A percentile compares a stretch with the other conserved stretches of the same genome.
Conservation (phyloP, 2,113 vertebrate genomes). For the Montifringilla adamsi region DNA sequence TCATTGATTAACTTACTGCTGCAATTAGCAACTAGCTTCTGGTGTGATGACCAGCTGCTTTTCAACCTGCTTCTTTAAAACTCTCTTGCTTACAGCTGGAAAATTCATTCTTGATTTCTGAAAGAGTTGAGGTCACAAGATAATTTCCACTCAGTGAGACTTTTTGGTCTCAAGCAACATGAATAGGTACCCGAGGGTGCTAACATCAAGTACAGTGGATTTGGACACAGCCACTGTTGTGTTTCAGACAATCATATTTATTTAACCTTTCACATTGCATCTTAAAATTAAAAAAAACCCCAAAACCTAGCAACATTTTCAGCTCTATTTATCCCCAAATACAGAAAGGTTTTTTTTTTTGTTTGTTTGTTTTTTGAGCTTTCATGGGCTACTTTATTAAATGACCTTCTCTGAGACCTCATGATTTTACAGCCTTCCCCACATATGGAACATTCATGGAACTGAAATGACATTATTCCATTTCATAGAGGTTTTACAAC, state of each 20-base stretch:
- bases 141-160: not conserved
- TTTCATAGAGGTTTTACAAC: not conserved
- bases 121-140: not conserved
- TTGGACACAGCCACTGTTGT: not conserved
- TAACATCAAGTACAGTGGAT: not conserved
- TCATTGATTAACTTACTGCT: conserved; percentile 66
- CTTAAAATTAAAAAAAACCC: not conserved
- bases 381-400: not conserved
- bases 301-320: not conserved
- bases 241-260: not conserved
- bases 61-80: conserved; percentile 52
- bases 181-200: not conserved
- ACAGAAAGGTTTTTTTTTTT: not conserved
- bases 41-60: conserved; percentile 45
- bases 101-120: not conserved
- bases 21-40: conserved; percentile 58
- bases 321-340: conserved; percentile 18
- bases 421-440: not conserved
- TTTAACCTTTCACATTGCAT: not conserved
- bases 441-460: not conserved
- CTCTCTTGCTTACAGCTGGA: not conserved
- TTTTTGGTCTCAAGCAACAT: not conserved
- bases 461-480: not conserved
- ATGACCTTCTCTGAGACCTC: not conserved
- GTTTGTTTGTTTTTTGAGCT: not conserved